Percentiles rank a stretch among this genome's conserved stretches.
Conservation (phyloP, 2,888 invertebrate species). For the Rhimphoctona megacephalus region DNA sequence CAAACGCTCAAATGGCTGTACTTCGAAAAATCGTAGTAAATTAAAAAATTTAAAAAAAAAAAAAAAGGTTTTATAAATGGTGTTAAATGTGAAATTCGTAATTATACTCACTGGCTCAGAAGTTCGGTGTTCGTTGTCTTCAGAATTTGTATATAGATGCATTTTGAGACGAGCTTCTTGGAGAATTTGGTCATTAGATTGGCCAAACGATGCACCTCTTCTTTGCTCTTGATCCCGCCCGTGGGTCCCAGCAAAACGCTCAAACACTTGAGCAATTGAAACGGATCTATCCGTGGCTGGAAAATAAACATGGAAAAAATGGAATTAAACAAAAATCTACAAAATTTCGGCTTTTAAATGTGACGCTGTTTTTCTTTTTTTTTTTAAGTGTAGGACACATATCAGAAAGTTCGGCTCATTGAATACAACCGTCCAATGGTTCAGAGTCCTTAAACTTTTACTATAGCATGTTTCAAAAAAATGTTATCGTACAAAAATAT, state of each 20-base stretch:
- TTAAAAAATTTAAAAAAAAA: not conserved
- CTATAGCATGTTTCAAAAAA: constrained; percentile 76
- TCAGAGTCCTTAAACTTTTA: constrained; percentile 77
- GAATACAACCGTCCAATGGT: constrained; percentile 80
- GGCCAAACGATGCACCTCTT: constrained; percentile 95
- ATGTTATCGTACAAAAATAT: constrained; percentile 68
- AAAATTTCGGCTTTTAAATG: not conserved
- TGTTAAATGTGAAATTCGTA: not conserved
- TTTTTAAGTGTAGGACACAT: constrained; percentile 75
- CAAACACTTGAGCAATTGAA: constrained; percentile 94
- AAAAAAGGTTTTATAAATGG: not conserved
- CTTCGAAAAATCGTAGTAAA: not conserved
- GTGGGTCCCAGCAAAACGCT: constrained; percentile 93
- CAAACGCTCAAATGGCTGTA: not conserved
- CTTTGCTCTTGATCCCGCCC: constrained; percentile 95
- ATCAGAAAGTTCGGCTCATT: constrained; percentile 81
- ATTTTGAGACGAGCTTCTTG: constrained; percentile 97
- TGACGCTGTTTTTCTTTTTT: not conserved
- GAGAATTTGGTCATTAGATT: constrained; percentile 98
- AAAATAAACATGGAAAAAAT: constrained; percentile 76
- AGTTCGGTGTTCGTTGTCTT: constrained; percentile 94
- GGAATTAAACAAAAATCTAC: not conserved
- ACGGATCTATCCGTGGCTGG: constrained; percentile 97
- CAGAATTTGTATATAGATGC: constrained; percentile 96
- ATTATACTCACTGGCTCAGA: constrained; percentile 89